Base-by-base conservation (phyloP, 2,888 invertebrate genomes). In the Serripes groenlandicus region DNA sequence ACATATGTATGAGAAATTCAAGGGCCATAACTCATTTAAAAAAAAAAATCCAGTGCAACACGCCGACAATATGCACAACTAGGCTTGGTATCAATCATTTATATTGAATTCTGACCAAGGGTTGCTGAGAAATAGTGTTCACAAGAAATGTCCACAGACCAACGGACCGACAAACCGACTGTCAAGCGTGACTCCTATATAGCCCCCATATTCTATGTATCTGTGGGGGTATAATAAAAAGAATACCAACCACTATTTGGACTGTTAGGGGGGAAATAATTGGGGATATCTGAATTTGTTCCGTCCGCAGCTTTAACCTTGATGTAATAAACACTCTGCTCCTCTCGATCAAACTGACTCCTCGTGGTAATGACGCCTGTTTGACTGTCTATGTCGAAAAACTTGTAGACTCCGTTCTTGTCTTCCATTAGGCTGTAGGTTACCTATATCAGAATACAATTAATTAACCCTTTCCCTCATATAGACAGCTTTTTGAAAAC, bases 251-350 rank as follows among this genome's bases (percentile, higher is more conserved):
- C 99, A 96, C 98, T 98, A 96, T 99, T 99, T 62, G 98, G 98
- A 94, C 97, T 97, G 95, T 97, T 97, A 94, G 97, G 97, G 94
- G 97, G 97, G 95, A 92, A 93, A 80, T 98, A 98, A 60, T 98
- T 98, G 54, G 98, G 98, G 87, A 98, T 96, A 82, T 94, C 98
- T 21, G 99, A 99, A n/a, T 98, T 97, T 77, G 98, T 98, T 73
- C 99, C 98, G 94, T 99, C 99, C 79, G 98, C 96, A 0, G 99
- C 99, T 95, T 98, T 98, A 91, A 99, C 99, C 94, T 99, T 98
- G 93, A 99, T 95, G 52, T 99, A 99, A 95, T 99, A 99, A 9
- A 89, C 89, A 35, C 88, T 83, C 64, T 88, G 86, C 64, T 78
- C 74, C 95, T 99, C 99, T 87, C 99, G 97, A 96, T 99, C 99